Evolutionary conservation across 2,888 invertebrate genomes (phyloP).

Genomic region (Erebia ligea): DNA sequence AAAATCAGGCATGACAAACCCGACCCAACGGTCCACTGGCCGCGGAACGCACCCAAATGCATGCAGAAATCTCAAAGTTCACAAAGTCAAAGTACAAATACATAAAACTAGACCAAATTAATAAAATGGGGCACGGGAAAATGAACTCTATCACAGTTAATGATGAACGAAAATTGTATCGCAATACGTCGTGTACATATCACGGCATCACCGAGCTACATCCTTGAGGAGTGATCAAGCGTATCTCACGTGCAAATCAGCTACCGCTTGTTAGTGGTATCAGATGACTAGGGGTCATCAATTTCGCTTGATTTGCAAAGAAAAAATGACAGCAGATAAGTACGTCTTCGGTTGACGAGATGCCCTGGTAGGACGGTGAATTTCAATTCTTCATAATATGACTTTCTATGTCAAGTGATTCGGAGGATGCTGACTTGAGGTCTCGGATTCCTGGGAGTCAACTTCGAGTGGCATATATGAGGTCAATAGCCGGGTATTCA

Average conservation of each 20-base stretch:
- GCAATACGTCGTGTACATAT: conserved; percentile 20
- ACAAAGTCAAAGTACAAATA: conserved; percentile 25
- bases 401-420: conserved; percentile 31
- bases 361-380: conserved; percentile 42
- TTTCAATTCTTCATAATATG: conserved; percentile 40
- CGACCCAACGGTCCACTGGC: conserved; percentile 35
- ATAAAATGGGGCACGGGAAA: conserved; percentile 30
- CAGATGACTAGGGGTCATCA: conserved; percentile 67
- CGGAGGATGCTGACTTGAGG: conserved; percentile 20
- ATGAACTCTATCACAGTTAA: conserved; percentile 30
- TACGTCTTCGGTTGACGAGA: conserved; percentile 41
- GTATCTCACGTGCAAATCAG: conserved; percentile 68
- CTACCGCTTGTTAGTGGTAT: conserved; percentile 74
- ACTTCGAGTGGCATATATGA: not conserved
- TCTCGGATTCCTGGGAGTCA: not conserved
- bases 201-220: conserved; percentile 24
- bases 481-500: not conserved
- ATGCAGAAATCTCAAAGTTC: conserved; percentile 40
- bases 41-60: conserved; percentile 45
- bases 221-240: conserved; percentile 44
- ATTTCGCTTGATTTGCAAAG: conserved; percentile 64
- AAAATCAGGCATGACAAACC: conserved; percentile 26
- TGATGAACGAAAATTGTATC: conserved; percentile 35
- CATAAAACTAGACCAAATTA: conserved; percentile 21
- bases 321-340: conserved; percentile 51